A percentile compares a stretch with the other conserved stretches of the same genome.
These are phyloP conservation scores for Drosophila algonquin DNA, from an alignment of 2,888 invertebrate species.

Conservation along the genomic window DNA sequence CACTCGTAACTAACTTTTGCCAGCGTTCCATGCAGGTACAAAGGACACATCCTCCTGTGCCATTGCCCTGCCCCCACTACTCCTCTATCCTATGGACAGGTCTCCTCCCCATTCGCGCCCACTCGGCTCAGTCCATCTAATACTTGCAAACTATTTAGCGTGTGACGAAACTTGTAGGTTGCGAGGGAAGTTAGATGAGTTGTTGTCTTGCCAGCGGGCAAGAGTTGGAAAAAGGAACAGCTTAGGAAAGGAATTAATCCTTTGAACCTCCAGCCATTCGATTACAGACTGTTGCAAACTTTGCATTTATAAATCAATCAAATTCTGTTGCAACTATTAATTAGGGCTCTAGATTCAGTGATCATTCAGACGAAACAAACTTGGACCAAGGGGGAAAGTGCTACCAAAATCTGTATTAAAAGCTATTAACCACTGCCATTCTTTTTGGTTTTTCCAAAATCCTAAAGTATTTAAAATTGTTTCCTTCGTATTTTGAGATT, in stretches of 20 bases:
- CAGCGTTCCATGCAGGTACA: slow-evolving; percentile 53
- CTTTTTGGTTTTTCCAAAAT: too few relatives aligned
- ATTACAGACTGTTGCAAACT: background rate
- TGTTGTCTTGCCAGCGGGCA: background rate
- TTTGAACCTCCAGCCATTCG: background rate
- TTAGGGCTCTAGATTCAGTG: background rate
- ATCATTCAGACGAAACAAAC: background rate
- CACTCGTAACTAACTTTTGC: slow-evolving; percentile 78
- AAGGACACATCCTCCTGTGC: slow-evolving; percentile 37
- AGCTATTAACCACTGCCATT: too few relatives aligned
- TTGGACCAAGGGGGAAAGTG: too few relatives aligned
- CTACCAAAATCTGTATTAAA: too few relatives aligned
- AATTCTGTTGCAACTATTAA: background rate
- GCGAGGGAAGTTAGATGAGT: slow-evolving; percentile 24
- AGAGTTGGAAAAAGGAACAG: background rate
- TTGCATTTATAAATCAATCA: background rate
- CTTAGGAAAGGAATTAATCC: background rate
- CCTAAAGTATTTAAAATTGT: too few relatives aligned
- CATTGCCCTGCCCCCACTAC: background rate
- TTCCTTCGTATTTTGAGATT: too few relatives aligned
- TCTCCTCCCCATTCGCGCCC: slow-evolving; percentile 10
- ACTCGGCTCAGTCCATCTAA: slow-evolving; percentile 49
- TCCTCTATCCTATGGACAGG: background rate
- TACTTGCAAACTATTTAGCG: slow-evolving; percentile 74
- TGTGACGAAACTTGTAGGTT: slow-evolving; percentile 37